A percentile compares a stretch with the other conserved stretches of the same genome.
Evolutionary conservation across 2,797 vertebrate genomes (phyloP).

Genomic region (Okamejei kenojei): DNA sequence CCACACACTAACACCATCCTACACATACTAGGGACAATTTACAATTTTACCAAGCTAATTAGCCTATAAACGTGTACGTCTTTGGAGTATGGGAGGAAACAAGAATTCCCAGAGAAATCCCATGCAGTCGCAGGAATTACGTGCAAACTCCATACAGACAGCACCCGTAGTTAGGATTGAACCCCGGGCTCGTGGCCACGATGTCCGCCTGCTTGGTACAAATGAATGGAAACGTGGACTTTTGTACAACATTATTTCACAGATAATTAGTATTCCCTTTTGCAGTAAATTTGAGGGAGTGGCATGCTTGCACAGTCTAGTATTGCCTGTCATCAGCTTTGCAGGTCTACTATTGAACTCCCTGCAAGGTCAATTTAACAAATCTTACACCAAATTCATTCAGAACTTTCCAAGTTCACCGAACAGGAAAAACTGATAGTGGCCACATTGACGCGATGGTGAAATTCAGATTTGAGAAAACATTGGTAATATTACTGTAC

Average conservation of each 20-base stretch:
- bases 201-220: background rate
- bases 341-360: slow-evolving; percentile 2
- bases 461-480: background rate
- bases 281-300: background rate
- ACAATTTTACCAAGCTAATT: no score
- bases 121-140: no score
- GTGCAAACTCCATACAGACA: no score
- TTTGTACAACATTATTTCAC: background rate
- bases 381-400: background rate
- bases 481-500: background rate
- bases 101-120: no score
- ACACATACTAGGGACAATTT: no score
- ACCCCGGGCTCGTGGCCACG: no score
- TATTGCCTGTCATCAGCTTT: background rate
- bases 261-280: background rate
- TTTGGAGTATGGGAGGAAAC: no score
- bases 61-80: no score
- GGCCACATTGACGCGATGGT: background rate
- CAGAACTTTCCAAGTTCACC: background rate
- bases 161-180: no score
- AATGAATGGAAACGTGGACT: background rate
- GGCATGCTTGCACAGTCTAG: background rate
- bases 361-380: slow-evolving; percentile 10
- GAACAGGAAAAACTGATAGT: background rate
- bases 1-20: no score